phyloP scores from a whole-genome alignment of 2,113 vertebrate species.

The Oryzias javanicus region DNA sequence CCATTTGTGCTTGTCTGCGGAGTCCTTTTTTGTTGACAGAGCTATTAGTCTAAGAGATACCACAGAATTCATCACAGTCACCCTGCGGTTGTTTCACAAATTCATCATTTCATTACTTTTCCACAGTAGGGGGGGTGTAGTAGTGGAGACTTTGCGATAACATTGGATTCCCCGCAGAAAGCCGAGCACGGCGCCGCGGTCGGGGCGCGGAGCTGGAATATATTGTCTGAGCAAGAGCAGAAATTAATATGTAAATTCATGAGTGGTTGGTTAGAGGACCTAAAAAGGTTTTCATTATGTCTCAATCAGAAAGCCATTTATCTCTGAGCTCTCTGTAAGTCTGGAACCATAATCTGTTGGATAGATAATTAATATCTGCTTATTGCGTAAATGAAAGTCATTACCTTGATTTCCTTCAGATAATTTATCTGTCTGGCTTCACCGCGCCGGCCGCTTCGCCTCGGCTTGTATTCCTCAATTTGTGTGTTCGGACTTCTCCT shows the following conservation, averaged over 20 bases:
- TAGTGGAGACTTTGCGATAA: conserved; percentile 34
- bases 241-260: conserved; percentile 52
- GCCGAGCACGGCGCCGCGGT: conserved; percentile 19
- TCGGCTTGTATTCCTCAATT: conserved; percentile 43
- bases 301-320: conserved; percentile 69
- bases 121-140: conserved; percentile 27
- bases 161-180: conserved; percentile 43
- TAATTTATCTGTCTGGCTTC: conserved; percentile 64
- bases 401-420: conserved; percentile 68
- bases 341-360: conserved; percentile 59
- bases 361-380: conserved; percentile 76
- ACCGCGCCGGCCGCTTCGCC: conserved; percentile 44
- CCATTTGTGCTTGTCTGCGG: conserved; percentile 58
- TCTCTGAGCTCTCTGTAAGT: conserved; percentile 60
- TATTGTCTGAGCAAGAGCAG: conserved; percentile 27
- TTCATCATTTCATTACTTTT: conserved; percentile 75
- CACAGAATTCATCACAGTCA: conserved; percentile 73
- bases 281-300: conserved; percentile 70
- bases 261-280: conserved; percentile 39
- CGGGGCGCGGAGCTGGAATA: conserved; percentile 26
- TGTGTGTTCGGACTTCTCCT: conserved; percentile 16
- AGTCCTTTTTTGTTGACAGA: conserved; percentile 67
- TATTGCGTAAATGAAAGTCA: conserved; percentile 76
- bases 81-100: conserved; percentile 61
- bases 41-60: conserved; percentile 70